phyloP scores from a whole-genome alignment of 2,888 invertebrate genomes.

The Cataglyphis rosenhaueri region DNA sequence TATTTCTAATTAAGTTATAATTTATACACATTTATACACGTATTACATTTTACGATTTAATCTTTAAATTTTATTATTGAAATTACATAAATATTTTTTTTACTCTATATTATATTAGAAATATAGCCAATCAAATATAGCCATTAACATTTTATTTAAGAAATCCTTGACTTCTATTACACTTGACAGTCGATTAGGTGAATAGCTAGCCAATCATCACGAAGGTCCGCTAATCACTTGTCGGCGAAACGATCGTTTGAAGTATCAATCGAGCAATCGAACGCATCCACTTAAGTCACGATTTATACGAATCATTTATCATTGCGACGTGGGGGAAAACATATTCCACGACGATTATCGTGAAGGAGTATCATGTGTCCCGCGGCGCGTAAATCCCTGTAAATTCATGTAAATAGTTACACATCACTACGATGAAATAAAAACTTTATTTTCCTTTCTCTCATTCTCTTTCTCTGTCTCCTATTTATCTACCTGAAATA shows the following conservation, averaged over 20 bases:
- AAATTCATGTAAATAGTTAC: slow-evolving; percentile 29
- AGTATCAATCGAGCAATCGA: slow-evolving; percentile 35
- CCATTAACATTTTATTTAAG: background rate
- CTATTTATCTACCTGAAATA: background rate
- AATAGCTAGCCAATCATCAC: slow-evolving; percentile 8
- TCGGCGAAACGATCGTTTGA: slow-evolving; percentile 9
- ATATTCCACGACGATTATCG: background rate
- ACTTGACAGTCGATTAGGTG: slow-evolving; percentile 28
- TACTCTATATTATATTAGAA: background rate
- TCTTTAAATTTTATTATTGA: background rate
- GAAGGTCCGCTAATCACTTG: background rate
- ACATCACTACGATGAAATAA: background rate
- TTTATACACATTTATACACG: background rate
- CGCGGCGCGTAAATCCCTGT: background rate
- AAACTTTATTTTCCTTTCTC: background rate
- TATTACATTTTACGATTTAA: background rate
- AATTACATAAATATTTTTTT: background rate
- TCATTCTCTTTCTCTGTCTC: background rate
- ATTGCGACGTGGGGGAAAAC: slow-evolving; percentile 13
- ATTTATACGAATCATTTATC: slow-evolving; percentile 37
- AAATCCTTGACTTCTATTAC: slow-evolving; percentile 10
- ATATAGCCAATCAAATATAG: background rate
- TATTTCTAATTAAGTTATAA: background rate
- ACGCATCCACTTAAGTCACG: slow-evolving; percentile 28
- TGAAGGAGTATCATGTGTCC: slow-evolving; percentile 10